Evolutionary conservation across 2,797 vertebrate genomes (phyloP), one percentile per base, ranked within the genome.

Genomic region (Prionace glauca): DNA sequence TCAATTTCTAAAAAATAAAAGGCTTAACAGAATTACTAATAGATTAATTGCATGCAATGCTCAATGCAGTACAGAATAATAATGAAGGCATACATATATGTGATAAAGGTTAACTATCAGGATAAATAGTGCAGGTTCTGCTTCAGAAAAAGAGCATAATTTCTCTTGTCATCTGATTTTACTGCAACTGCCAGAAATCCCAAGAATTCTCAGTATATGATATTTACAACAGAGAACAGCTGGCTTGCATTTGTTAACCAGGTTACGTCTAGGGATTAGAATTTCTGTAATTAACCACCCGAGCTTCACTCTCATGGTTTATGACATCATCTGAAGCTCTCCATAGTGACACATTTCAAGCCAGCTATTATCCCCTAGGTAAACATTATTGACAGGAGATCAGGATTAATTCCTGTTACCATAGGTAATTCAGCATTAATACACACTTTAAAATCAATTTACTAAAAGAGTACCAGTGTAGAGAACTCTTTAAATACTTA

Each of bases 331-430:
- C 62, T 69, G 87, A 62, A 92, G 90, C 62, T 41, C 90, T 92
- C 65, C n/a, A 69, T 24, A 36, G 62, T 92, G 62, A 67, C 62
- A 36, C 62, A 92, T 41, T 92, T 92, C 65, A 69, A 69, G 90
- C 3, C n/a, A 67, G 65, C 65, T 92, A 92, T 90, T 62, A 90
- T 92, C 90, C 62, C 36, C 24, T n/a, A 56, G 26, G 67, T 71
- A 72, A 94, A 71, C 93, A 56, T 94, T 94, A 74, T 45, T 74
- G 36, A 94, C 93, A 71, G 45, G 67, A 94, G 14, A 50, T 94
- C 93, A 94, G 45, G n/a, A 74, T 94, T 94, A 94, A 94, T 94
- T 94, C 41, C 45, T 94, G 45, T 94, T 94, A 74, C 69, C 36
- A 74, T 32, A 74, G 67, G 41, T 94, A 94, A 94, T 94, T 71